A percentile compares a stretch with the other conserved stretches of the same genome.
Conservation (phyloP, 1,140 invertebrate genomes). For the Wasmannia auropunctata region DNA sequence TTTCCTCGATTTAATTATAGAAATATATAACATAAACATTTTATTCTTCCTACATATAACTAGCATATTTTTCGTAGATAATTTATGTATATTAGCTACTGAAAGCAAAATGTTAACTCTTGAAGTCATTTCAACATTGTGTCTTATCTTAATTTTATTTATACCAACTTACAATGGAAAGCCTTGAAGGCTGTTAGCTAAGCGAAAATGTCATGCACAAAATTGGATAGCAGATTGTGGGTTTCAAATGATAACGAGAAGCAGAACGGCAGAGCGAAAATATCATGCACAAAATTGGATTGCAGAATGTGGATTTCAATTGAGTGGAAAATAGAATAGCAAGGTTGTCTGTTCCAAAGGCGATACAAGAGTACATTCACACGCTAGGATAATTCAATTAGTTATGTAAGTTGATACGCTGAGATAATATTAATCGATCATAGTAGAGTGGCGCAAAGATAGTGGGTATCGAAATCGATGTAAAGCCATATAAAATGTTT, state of each 20-base stretch:
- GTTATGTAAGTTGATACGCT: not conserved
- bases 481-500: not conserved
- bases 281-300: conserved; percentile 7
- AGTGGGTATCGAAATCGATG: not conserved
- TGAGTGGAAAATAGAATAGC: not conserved
- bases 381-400: conserved; percentile 17
- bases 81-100: not conserved
- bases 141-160: not conserved
- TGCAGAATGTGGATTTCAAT: not conserved
- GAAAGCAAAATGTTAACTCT: not conserved
- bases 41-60: not conserved
- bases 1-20: not conserved
- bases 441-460: not conserved
- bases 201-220: not conserved
- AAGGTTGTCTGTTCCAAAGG: not conserved
- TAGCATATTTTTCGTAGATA: not conserved
- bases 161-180: not conserved
- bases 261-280: not conserved
- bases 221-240: conserved; percentile 3
- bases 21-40: not conserved
- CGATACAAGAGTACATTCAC: not conserved
- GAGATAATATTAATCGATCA: conserved; percentile 26
- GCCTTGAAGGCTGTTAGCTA: not conserved
- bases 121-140: not conserved
- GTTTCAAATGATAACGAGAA: not conserved